Percentiles rank a stretch among this genome's conserved stretches.
These are phyloP conservation scores for Acipenser transmontanus DNA, from an alignment of 2,797 vertebrate species.

Conservation along the genomic window DNA sequence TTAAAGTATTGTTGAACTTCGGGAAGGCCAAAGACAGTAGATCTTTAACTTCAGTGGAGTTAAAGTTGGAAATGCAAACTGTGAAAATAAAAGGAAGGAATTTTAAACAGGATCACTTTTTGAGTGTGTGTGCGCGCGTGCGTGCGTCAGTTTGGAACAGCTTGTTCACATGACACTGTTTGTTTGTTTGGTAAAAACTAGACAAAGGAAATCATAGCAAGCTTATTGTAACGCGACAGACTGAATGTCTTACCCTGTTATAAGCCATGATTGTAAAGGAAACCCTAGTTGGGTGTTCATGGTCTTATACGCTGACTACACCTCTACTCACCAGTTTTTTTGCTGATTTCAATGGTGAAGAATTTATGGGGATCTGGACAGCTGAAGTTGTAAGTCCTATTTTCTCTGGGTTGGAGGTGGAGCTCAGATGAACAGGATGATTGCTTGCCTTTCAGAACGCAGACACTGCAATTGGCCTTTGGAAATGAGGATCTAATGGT, in stretches of 20 bases:
- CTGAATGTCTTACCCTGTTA: no score
- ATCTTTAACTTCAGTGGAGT: constrained; percentile 54
- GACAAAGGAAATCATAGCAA: background rate
- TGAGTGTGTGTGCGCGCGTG: background rate
- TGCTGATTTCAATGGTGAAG: constrained; percentile 30
- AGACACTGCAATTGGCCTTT: constrained; percentile 40
- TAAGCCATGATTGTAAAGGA: no score
- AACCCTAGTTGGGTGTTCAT: no score
- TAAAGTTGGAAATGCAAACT: constrained; percentile 49
- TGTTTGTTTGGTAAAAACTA: background rate
- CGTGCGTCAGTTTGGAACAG: background rate
- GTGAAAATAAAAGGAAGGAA: constrained; percentile 8
- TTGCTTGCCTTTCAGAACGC: constrained; percentile 1
- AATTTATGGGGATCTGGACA: constrained; percentile 35
- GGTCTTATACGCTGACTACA: background rate
- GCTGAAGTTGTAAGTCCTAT: constrained; percentile 41
- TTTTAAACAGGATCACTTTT: background rate
- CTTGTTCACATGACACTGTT: background rate
- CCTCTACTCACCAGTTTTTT: constrained; percentile 43
- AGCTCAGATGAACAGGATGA: constrained; percentile 22
- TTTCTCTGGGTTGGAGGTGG: constrained; percentile 30
- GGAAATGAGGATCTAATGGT: constrained; percentile 25
- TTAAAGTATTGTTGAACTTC: constrained; percentile 58
- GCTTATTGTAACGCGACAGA: background rate
- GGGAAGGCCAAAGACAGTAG: constrained; percentile 49